Evolutionary conservation across 2,888 invertebrate genomes (phyloP).

Genomic region (Plusia festucae): DNA sequence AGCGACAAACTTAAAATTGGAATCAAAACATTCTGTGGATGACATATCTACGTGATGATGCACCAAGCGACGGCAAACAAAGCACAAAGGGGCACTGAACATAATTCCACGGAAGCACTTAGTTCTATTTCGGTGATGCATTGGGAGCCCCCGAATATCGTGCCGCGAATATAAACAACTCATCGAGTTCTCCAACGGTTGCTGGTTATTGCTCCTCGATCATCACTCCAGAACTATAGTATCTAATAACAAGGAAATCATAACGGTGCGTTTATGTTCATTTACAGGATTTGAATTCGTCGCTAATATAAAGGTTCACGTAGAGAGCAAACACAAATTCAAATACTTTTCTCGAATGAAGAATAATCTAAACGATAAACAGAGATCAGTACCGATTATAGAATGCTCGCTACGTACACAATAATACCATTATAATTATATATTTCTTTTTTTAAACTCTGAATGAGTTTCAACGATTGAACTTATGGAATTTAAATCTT

Average conservation of each 20-base stretch:
- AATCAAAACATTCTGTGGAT: conserved; percentile 16
- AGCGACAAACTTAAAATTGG: conserved; percentile 3
- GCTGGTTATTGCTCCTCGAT: conserved; percentile 42
- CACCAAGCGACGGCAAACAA: conserved; percentile 46
- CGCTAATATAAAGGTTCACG: background rate
- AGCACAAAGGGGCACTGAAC: conserved; percentile 63
- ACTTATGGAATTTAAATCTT: conserved; percentile 10
- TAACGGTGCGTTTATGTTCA: conserved; percentile 8
- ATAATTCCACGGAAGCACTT: conserved; percentile 79
- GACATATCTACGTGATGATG: conserved; percentile 37
- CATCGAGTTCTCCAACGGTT: conserved; percentile 57
- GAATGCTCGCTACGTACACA: background rate
- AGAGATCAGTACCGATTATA: background rate
- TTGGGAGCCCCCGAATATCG: conserved; percentile 64
- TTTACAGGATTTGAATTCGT: background rate
- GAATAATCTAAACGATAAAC: background rate
- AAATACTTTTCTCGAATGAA: background rate
- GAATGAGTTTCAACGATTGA: conserved; percentile 1
- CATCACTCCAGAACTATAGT: conserved; percentile 42
- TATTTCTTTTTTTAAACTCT: too few species aligned
- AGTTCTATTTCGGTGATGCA: conserved; percentile 78
- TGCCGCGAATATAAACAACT: conserved; percentile 68
- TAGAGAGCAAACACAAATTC: background rate
- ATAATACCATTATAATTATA: background rate
- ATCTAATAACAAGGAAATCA: conserved; percentile 20